A percentile compares a stretch with the other conserved stretches of the same genome.
phyloP scores from a whole-genome alignment of 1,140 invertebrate species.

The Lucilia cuprina region DNA sequence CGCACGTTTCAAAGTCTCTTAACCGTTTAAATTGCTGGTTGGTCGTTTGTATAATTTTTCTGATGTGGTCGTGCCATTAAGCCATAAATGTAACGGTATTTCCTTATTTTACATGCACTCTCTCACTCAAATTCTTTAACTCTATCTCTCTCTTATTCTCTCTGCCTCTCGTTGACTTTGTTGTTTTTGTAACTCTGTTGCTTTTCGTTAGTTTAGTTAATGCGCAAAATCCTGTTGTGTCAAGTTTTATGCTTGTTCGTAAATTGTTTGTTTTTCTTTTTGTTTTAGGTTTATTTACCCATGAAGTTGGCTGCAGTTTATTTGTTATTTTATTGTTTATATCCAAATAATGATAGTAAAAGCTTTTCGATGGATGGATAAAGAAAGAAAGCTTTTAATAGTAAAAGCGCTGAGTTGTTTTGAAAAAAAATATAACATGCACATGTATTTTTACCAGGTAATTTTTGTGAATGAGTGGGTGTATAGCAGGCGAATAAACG shows the following conservation, averaged over 20 bases:
- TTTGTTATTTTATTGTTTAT: neutral
- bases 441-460: no score
- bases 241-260: neutral
- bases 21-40: constrained; percentile 26
- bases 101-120: neutral
- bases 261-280: neutral
- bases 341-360: constrained; percentile 14
- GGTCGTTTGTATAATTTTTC: neutral
- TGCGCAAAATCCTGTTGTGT: constrained; percentile 10
- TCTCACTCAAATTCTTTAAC: neutral
- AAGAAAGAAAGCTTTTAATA: neutral
- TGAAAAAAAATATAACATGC: no score
- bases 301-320: constrained; percentile 19
- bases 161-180: neutral
- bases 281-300: constrained; percentile 10
- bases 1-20: constrained; percentile 26
- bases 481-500: no score
- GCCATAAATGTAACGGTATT: constrained; percentile 18
- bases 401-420: neutral
- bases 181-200: constrained; percentile 28
- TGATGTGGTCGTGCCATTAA: neutral
- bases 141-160: neutral
- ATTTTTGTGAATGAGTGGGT: no score
- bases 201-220: neutral
- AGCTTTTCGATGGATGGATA: neutral